Percentiles rank a stretch among this genome's conserved stretches.
phyloP scores from a whole-genome alignment of 2,888 invertebrate genomes.

The Hemistola chrysoprasaria region DNA sequence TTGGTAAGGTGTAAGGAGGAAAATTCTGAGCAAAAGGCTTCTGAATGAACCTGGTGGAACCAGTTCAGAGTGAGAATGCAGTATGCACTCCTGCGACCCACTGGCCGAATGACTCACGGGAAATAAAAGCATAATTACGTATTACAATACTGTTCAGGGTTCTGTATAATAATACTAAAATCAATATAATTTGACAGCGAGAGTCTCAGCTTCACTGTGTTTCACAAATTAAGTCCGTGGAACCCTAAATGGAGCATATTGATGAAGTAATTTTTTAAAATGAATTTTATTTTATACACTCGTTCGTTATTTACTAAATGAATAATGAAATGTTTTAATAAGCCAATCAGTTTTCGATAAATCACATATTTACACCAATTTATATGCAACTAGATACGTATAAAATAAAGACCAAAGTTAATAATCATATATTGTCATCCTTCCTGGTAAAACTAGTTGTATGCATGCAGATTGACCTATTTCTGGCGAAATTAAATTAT shows the following conservation, averaged over 20 bases:
- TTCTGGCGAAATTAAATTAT: no score
- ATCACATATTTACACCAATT: no score
- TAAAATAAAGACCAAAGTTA: no score
- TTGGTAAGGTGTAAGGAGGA: slow-evolving; percentile 20
- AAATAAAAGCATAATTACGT: slow-evolving; percentile 17
- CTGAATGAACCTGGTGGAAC: slow-evolving; percentile 37
- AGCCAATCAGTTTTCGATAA: no score
- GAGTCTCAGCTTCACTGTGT: no score
- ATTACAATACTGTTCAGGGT: background rate
- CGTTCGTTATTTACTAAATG: slow-evolving; percentile 1
- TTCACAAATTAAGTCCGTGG: background rate
- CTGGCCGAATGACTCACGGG: slow-evolving; percentile 61
- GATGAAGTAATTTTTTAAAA: slow-evolving; percentile 13
- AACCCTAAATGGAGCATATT: slow-evolving; percentile 5
- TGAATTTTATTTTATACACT: slow-evolving; percentile 8
- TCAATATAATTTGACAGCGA: no score
- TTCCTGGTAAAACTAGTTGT: no score
- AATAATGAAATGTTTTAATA: no score
- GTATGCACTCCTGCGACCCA: slow-evolving; percentile 49
- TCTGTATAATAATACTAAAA: background rate
- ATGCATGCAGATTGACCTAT: no score
- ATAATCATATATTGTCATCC: no score
- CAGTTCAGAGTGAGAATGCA: slow-evolving; percentile 51
- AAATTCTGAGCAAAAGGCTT: slow-evolving; percentile 27
- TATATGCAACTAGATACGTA: no score